Conservation (phyloP, 1,140 invertebrate species). For the Orchesella cincta region DNA sequence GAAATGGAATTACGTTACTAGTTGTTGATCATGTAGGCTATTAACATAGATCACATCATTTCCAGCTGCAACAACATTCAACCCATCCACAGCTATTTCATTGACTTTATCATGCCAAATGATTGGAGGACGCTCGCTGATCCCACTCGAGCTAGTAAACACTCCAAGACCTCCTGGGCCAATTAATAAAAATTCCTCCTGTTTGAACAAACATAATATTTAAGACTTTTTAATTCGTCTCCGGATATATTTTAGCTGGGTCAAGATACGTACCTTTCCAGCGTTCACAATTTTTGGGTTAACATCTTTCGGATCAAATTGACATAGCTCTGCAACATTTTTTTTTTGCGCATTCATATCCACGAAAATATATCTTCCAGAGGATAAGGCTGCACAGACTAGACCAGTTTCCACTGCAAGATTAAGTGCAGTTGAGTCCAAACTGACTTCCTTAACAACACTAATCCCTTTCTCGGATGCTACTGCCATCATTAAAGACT, state of each 20-base stretch:
- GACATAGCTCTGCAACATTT: slow-evolving; percentile 41
- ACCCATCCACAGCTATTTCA: slow-evolving; percentile 42
- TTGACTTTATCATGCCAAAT: slow-evolving; percentile 58
- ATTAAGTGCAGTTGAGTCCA: slow-evolving; percentile 38
- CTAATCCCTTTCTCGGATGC: slow-evolving; percentile 46
- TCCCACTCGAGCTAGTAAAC: slow-evolving; percentile 62
- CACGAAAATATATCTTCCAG: slow-evolving; percentile 44
- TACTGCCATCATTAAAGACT: slow-evolving; percentile 40
- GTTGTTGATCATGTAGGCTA: no score
- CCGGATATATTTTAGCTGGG: no score
- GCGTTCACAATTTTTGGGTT: slow-evolving; percentile 44
- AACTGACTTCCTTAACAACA: slow-evolving; percentile 39
- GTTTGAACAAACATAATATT: no score
- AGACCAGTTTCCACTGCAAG: slow-evolving; percentile 45
- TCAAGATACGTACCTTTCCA: slow-evolving; percentile 48
- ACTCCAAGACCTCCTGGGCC: slow-evolving; percentile 62
- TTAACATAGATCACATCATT: slow-evolving; percentile 42
- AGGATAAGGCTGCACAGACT: slow-evolving; percentile 44
- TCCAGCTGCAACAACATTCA: slow-evolving; percentile 46
- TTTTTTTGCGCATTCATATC: slow-evolving; percentile 39
- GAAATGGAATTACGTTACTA: no score
- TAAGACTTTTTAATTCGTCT: no score
- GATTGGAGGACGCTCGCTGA: slow-evolving; percentile 62
- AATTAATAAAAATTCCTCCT: slow-evolving; percentile 54
- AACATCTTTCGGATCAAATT: slow-evolving; percentile 46